Percentiles rank a stretch among this genome's conserved stretches.
These are phyloP conservation scores for Amphimedon queenslandica DNA, from an alignment of 37 sponge, comb jelly and placozoan species.

Conservation along the genomic window DNA sequence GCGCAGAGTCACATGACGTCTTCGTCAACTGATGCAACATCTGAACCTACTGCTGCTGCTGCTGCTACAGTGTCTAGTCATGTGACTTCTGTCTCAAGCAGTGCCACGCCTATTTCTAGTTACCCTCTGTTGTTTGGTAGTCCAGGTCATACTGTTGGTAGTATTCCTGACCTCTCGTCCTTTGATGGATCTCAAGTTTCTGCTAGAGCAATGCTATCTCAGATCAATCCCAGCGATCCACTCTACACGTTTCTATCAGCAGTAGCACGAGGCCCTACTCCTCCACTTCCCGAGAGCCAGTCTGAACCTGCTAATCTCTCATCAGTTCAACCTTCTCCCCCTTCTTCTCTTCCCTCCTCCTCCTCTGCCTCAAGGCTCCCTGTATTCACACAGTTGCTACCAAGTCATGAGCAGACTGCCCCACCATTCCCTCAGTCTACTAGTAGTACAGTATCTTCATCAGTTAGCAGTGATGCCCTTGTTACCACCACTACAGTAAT, in stretches of 20 bases:
- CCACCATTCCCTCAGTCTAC: neutral
- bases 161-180: conserved; percentile 13
- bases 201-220: conserved; percentile 46
- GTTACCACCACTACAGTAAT: neutral
- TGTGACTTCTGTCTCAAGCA: neutral
- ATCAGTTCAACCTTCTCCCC: conserved; percentile 1
- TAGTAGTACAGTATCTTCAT: neutral
- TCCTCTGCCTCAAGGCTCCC: conserved; percentile 29
- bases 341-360: neutral
- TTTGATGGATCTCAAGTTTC: conserved; percentile 73
- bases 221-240: conserved; percentile 52
- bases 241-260: conserved; percentile 82
- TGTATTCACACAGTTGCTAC: conserved; percentile 43
- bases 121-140: neutral
- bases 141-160: neutral
- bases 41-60: neutral
- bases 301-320: neutral
- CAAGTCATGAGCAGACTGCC: neutral
- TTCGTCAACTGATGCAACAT: neutral
- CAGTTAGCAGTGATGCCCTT: neutral
- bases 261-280: conserved; percentile 62
- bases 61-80: neutral
- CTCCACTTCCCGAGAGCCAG: conserved; percentile 30
- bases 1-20: neutral
- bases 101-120: neutral